Conservation (phyloP, 2,113 vertebrate species). For the Loxodonta africana region DNA sequence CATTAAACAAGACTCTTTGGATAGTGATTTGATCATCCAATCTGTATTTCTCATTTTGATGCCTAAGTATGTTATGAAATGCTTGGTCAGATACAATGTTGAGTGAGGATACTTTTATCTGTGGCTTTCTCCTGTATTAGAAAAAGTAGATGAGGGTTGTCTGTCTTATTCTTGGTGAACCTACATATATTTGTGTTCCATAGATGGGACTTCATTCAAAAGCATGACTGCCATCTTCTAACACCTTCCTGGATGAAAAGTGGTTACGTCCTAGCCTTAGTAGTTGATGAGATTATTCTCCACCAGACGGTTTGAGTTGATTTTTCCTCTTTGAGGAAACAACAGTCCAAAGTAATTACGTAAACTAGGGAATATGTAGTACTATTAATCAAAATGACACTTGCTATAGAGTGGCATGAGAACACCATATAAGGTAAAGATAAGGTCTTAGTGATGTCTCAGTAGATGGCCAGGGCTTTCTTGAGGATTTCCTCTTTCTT, state of each 20-base stretch:
- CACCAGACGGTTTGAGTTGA: background rate
- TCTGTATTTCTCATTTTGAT: slow-evolving; percentile 8
- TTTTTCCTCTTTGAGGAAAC: slow-evolving; percentile 9
- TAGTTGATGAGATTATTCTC: slow-evolving; percentile 41
- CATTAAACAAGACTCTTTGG: background rate
- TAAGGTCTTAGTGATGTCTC: background rate
- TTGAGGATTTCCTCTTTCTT: background rate
- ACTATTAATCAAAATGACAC: background rate
- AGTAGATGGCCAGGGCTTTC: background rate
- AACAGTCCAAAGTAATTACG: background rate
- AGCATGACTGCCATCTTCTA: background rate
- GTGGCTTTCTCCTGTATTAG: background rate
- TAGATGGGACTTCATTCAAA: background rate
- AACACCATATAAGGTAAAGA: background rate
- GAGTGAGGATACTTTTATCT: background rate
- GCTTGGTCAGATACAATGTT: background rate
- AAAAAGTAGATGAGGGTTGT: background rate
- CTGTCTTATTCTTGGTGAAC: background rate
- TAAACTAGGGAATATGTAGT: background rate
- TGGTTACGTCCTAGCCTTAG: background rate
- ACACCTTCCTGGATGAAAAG: background rate
- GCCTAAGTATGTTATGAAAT: background rate
- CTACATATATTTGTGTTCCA: background rate
- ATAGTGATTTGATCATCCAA: background rate
- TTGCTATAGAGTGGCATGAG: background rate